phyloP scores from a whole-genome alignment of 53 echinoderm and acorn worm genomes.

The Luidia sarsii region DNA sequence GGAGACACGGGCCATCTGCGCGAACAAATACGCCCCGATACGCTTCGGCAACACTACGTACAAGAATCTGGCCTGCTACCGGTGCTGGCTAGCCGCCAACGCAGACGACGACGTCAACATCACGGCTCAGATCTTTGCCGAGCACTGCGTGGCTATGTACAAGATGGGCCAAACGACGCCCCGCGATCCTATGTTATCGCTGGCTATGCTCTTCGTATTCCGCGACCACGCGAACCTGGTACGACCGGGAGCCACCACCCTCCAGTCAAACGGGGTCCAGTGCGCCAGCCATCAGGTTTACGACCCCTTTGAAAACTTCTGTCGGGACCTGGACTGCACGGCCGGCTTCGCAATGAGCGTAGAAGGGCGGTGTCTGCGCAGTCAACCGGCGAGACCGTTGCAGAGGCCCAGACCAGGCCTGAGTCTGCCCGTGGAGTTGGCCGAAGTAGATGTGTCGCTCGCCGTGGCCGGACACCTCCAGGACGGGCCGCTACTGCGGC shows the following conservation, averaged over 20 bases:
- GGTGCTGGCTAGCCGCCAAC: not conserved
- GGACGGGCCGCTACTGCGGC: not conserved
- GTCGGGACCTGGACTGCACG: slow-evolving; percentile 23
- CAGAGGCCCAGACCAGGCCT: not conserved
- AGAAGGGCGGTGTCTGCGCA: no score
- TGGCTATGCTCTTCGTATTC: not conserved
- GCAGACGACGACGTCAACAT: no score
- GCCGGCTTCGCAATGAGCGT: not conserved
- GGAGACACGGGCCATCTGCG: not conserved
- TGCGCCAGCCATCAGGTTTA: slow-evolving; percentile 17
- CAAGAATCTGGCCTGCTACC: not conserved
- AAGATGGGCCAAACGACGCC: no score
- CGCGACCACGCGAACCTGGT: not conserved
- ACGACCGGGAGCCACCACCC: not conserved
- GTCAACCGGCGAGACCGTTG: not conserved
- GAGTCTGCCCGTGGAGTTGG: not conserved
- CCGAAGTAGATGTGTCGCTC: not conserved
- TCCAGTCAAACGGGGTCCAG: not conserved
- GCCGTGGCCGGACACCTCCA: not conserved
- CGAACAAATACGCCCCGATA: not conserved
- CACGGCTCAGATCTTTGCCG: no score
- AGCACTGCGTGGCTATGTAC: no score
- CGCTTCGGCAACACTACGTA: not conserved
- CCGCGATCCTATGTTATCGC: not conserved
- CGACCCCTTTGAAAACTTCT: slow-evolving; percentile 25